Conservation (phyloP, 2,113 vertebrate species). For the Ophthalmotilapia sp. region DNA sequence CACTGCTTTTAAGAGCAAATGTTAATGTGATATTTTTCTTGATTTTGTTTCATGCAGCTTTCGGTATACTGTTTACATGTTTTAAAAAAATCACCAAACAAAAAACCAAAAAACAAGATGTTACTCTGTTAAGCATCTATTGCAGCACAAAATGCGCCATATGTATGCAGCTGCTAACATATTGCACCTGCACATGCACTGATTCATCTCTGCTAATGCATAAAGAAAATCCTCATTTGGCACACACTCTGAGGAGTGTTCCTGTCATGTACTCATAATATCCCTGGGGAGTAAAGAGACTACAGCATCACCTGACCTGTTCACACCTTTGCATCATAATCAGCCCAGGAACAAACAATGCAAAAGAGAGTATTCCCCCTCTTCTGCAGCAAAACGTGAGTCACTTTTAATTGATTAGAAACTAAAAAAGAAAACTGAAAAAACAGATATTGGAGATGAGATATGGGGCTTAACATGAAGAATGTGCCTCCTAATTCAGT, state of each 20-base stretch:
- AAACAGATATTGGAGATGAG: not conserved
- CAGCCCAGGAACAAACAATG: not conserved
- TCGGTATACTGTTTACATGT: not conserved
- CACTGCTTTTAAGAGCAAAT: not conserved
- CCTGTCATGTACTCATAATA: slow-evolving; percentile 27
- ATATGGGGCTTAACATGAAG: not conserved
- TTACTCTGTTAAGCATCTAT: not conserved
- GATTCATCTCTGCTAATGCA: slow-evolving; percentile 1
- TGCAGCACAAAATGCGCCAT: not conserved
- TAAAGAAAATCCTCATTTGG: slow-evolving; percentile 23
- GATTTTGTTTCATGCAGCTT: not conserved
- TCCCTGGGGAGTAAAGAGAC: slow-evolving; percentile 5
- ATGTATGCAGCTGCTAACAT: not conserved
- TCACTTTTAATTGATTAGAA: not conserved
- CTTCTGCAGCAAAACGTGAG: not conserved
- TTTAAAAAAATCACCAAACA: not conserved
- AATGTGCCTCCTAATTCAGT: not conserved
- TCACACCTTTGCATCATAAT: not conserved
- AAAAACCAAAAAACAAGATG: not conserved
- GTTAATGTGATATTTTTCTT: not conserved
- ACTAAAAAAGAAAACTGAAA: not conserved
- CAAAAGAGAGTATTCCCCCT: not conserved
- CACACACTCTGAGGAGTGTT: slow-evolving; percentile 8
- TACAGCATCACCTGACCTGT: slow-evolving; percentile 7
- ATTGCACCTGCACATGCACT: slow-evolving; percentile 6